These are phyloP conservation scores for Meiosimyza platycephala DNA, from an alignment of 2,888 invertebrate genomes.

Conservation along the genomic window DNA sequence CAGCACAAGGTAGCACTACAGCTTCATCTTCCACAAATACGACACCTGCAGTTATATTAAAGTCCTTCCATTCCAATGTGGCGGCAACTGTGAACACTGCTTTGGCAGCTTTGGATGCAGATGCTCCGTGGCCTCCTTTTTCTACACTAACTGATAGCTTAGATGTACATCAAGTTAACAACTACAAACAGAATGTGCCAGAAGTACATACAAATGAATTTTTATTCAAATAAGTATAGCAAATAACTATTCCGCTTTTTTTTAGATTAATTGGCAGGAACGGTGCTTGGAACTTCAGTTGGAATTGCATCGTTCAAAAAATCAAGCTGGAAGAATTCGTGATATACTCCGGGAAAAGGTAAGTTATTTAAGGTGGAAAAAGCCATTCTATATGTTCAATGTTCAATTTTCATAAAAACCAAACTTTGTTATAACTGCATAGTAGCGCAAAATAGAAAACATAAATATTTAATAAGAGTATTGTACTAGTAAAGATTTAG, in stretches of 20 bases:
- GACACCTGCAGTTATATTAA: conserved; percentile 34
- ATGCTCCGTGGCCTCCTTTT: conserved; percentile 66
- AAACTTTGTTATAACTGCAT: neutral
- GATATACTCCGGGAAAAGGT: conserved; percentile 94
- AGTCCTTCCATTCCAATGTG: neutral
- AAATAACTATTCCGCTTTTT: neutral
- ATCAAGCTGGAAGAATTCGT: conserved; percentile 87
- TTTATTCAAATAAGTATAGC: neutral
- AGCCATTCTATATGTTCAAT: neutral
- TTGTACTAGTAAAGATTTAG: too few relatives aligned
- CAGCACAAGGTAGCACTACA: conserved; percentile 8
- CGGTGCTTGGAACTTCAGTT: conserved; percentile 86
- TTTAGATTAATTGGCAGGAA: conserved; percentile 86
- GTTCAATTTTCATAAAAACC: neutral
- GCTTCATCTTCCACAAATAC: conserved; percentile 12
- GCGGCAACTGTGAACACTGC: conserved; percentile 38
- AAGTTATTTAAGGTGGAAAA: conserved; percentile 53
- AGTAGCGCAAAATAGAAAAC: too few relatives aligned
- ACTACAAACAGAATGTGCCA: conserved; percentile 66
- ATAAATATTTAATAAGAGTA: too few relatives aligned
- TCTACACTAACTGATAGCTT: conserved; percentile 63
- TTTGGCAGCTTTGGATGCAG: conserved; percentile 59
- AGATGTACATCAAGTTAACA: conserved; percentile 66
- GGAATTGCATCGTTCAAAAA: conserved; percentile 86
- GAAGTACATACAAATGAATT: conserved; percentile 55